These are phyloP conservation scores for Vultur gryphus DNA, from an alignment of 2,797 vertebrate species.

Conservation along the genomic window DNA sequence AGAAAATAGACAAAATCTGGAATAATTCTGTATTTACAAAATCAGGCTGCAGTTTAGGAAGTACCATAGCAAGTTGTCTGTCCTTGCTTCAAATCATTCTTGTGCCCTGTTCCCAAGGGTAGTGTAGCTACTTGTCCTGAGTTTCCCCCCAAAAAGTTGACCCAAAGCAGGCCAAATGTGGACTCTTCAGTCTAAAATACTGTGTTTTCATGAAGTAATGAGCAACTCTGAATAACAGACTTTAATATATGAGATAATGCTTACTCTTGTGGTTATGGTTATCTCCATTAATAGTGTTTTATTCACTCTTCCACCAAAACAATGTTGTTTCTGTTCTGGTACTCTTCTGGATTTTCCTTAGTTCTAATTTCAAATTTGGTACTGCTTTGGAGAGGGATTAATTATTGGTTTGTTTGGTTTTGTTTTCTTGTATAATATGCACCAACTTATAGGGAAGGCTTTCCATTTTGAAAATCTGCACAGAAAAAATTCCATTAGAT, in stretches of 20 bases:
- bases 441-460: conserved; percentile 79
- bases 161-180: neutral
- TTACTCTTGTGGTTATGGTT: neutral
- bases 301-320: neutral
- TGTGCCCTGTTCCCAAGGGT: neutral
- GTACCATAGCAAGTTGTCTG: neutral
- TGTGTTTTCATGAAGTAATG: neutral
- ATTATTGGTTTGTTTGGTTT: neutral
- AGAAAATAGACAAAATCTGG: neutral
- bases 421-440: neutral
- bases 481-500: conserved; percentile 78
- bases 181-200: neutral
- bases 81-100: neutral
- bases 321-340: neutral
- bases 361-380: neutral
- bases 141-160: neutral
- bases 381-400: neutral
- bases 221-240: neutral
- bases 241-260: neutral
- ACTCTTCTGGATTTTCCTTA: neutral
- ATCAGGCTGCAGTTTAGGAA: neutral
- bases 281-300: neutral
- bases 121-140: neutral
- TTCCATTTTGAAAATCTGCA: conserved; percentile 83
- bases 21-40: neutral